Base-by-base conservation (phyloP, 2,113 vertebrate genomes). In the Rhinolophus ferrumequinum region DNA sequence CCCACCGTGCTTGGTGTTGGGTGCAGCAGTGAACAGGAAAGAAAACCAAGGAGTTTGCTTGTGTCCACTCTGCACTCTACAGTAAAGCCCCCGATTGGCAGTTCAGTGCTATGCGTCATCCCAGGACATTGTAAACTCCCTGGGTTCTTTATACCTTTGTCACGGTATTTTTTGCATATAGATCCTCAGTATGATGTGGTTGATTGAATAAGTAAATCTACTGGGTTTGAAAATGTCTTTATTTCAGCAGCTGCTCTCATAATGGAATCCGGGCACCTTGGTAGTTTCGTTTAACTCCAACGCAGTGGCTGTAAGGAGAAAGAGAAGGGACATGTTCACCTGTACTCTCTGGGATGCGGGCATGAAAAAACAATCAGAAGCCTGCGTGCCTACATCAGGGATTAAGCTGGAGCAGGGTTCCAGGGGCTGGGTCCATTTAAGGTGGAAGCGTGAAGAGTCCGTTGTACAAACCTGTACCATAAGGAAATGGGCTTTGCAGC, bases 1-100 rank as follows among this genome's bases (percentile, higher is more conserved):
- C 26, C 64, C 15, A 1, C 21, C 22, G 1, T 67, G 26, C 72
- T 83, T 81, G 67, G 24, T 66, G 24, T 80, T 28, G 83, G 54
- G 18, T 28, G 9, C 35, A 47, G 30, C 64, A 24, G 38, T 54
- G 58, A 50, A 8, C 28, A 47, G 58, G 33, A 54, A 14, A 16
- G 38, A 44, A 67, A 56, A 35, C 54, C 16, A 11, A 35, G 50
- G 47, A 41, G 41, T 64, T 73, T 52, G 82, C 82, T 66, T 10
- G 58, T 67, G 58, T 54, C n/a, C 54, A 3, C 33, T 38, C 58
- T 21, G 0, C 3, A 4, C n/a, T 11, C 4, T 8, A 0, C 5
- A 0, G 13, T 44, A 35, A 44, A 82, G 66, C 21, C 58, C 35
- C 41, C 30, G 5, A 2, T 19, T 2, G 47, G 19, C n/a, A 2